Evolutionary conservation across 2,113 vertebrate species (phyloP).

Genomic region (Geococcyx californianus): DNA sequence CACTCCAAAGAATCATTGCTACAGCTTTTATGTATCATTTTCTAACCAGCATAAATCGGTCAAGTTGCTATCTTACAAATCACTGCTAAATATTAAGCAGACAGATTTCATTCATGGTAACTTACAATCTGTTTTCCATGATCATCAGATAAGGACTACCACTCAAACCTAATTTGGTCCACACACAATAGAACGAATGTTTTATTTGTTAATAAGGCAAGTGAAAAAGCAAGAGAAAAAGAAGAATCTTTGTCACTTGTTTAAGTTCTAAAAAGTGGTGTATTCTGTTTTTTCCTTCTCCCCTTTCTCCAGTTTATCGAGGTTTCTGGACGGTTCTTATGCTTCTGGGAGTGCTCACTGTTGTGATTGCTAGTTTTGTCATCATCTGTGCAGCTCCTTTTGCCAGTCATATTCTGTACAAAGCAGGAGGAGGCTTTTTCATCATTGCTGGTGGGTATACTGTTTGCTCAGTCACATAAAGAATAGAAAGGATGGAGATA

Average conservation of each 20-base stretch:
- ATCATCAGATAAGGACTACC: not conserved
- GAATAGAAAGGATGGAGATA: not conserved
- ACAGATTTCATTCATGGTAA: not conserved
- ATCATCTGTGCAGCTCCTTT: constrained; percentile 97
- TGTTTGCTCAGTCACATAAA: constrained; percentile 18
- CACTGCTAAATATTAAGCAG: not conserved
- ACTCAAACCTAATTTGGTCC: not conserved
- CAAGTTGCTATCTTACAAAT: not conserved
- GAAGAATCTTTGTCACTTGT: not conserved
- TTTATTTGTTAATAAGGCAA: constrained; percentile 5
- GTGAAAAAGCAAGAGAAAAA: not conserved
- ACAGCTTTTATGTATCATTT: not conserved
- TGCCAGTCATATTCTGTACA: constrained; percentile 87
- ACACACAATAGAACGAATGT: not conserved
- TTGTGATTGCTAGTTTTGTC: constrained; percentile 85
- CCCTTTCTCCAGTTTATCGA: constrained; percentile 85
- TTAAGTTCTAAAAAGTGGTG: not conserved
- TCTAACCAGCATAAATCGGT: constrained; percentile 10
- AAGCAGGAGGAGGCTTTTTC: constrained; percentile 90
- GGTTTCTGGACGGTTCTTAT: constrained; percentile 95
- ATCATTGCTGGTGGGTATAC: constrained; percentile 84
- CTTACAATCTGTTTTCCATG: not conserved
- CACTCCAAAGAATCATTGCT: not conserved
- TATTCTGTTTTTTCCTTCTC: not conserved
- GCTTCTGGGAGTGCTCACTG: constrained; percentile 87